phyloP scores from a whole-genome alignment of 2,113 vertebrate genomes.

The Sardina pilchardus region DNA sequence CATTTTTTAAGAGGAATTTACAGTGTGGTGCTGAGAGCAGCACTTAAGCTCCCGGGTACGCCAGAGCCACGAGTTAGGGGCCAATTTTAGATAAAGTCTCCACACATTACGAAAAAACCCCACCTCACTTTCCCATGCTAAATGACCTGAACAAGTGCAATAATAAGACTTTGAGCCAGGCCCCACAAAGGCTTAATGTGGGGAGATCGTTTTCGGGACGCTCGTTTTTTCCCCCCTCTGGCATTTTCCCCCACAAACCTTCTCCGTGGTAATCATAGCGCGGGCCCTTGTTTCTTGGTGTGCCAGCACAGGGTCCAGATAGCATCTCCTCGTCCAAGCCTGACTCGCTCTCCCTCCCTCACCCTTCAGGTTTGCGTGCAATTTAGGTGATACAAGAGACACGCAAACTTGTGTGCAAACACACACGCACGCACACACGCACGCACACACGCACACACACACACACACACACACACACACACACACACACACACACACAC shows the following conservation, averaged over 20 bases:
- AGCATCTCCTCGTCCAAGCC: conserved; percentile 64
- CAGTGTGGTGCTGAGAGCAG: conserved; percentile 55
- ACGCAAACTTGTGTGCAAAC: not conserved
- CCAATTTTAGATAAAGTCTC: conserved; percentile 66
- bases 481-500: not conserved
- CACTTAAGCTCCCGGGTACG: conserved; percentile 55
- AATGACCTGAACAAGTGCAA: conserved; percentile 68
- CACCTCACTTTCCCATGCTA: conserved; percentile 62
- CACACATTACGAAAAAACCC: conserved; percentile 60
- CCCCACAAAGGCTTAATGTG: conserved; percentile 36
- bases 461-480: conserved; percentile 29
- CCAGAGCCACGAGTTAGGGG: conserved; percentile 57
- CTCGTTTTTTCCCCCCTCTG: conserved; percentile 53
- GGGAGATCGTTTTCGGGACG: conserved; percentile 51
- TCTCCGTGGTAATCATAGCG: conserved; percentile 52
- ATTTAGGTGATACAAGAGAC: not conserved
- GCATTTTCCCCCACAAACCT: conserved; percentile 6
- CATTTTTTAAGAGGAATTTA: conserved; percentile 65
- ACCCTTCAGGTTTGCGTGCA: not conserved
- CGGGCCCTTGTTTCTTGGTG: conserved; percentile 53
- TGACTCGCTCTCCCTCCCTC: conserved; percentile 61
- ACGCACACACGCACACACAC: conserved; percentile 61
- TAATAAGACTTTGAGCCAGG: conserved; percentile 54
- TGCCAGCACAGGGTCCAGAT: conserved; percentile 64
- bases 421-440: conserved; percentile 14